Evolutionary conservation across 2,113 vertebrate species (phyloP).

Genomic region (Siniperca knerii): DNA sequence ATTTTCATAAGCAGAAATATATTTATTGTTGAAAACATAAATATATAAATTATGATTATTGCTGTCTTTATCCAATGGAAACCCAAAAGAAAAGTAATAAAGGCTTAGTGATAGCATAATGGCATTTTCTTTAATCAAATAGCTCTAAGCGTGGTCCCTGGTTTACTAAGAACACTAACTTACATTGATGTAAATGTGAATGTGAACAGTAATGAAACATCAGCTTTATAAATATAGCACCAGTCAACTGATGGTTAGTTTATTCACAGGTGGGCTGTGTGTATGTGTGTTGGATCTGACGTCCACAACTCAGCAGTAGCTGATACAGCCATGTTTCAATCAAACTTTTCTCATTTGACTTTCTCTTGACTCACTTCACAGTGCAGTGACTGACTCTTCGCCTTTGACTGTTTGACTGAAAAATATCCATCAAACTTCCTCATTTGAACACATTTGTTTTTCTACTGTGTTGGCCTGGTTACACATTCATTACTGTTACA

Average conservation of each 20-base stretch:
- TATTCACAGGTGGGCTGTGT: slow-evolving; percentile 35
- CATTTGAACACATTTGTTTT: slow-evolving; percentile 35
- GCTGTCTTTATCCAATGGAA: slow-evolving; percentile 71
- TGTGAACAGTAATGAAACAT: slow-evolving; percentile 58
- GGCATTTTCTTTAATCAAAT: slow-evolving; percentile 46
- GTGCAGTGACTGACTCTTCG: slow-evolving; percentile 44
- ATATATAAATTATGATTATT: slow-evolving; percentile 86
- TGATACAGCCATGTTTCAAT: slow-evolving; percentile 33
- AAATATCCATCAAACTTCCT: slow-evolving; percentile 21
- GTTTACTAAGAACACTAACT: slow-evolving; percentile 49
- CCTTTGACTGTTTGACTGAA: slow-evolving; percentile 1
- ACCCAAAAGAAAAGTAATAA: slow-evolving; percentile 50
- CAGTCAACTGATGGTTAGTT: slow-evolving; percentile 38
- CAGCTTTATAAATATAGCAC: slow-evolving; percentile 72
- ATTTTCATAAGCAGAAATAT: slow-evolving; percentile 80
- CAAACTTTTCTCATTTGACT: slow-evolving; percentile 13
- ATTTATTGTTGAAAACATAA: slow-evolving; percentile 86
- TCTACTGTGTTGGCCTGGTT: slow-evolving; percentile 12
- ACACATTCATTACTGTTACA: slow-evolving; percentile 60
- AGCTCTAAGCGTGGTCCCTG: slow-evolving; percentile 67
- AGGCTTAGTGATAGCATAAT: slow-evolving; percentile 57
- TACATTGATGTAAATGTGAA: slow-evolving; percentile 27
- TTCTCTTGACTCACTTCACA: slow-evolving; percentile 40
- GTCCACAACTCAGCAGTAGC: slow-evolving; percentile 35
- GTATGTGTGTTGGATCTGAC: slow-evolving; percentile 3